Evolutionary conservation across 1,140 invertebrate species (phyloP).

Genomic region (Hycleus cichorii): DNA sequence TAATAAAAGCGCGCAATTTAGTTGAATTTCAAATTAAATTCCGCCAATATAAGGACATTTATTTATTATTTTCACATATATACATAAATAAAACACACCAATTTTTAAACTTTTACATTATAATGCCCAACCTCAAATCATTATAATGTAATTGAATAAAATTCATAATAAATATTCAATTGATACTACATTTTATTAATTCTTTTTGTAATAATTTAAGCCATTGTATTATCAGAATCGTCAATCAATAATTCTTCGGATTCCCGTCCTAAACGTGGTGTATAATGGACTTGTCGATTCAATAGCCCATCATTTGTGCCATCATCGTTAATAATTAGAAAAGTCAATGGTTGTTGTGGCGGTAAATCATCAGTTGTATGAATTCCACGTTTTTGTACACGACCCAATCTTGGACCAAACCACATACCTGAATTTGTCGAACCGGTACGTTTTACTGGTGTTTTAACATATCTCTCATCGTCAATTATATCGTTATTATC

Average conservation of each 20-base stretch:
- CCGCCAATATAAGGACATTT: too few relatives aligned
- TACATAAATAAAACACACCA: too few relatives aligned
- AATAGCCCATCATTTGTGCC: not conserved
- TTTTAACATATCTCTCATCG: too few relatives aligned
- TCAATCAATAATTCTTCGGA: constrained; percentile 1
- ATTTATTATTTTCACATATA: too few relatives aligned
- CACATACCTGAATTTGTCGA: constrained; percentile 6
- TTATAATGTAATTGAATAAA: constrained; percentile 2
- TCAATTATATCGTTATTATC: too few relatives aligned
- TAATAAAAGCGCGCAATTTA: too few relatives aligned
- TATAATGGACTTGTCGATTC: constrained; percentile 6
- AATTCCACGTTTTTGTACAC: constrained; percentile 4
- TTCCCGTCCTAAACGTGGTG: constrained; percentile 7
- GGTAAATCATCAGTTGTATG: not conserved
- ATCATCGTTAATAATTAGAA: constrained; percentile 7
- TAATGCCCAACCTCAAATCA: constrained; percentile 8
- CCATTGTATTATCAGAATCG: not conserved
- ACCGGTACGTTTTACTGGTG: not conserved
- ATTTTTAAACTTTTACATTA: not conserved
- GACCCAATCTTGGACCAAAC: constrained; percentile 8
- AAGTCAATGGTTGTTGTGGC: constrained; percentile 1
- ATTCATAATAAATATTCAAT: too few relatives aligned
- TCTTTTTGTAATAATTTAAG: too few relatives aligned
- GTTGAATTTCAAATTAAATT: too few relatives aligned
- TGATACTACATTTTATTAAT: too few relatives aligned